A percentile compares a stretch with the other conserved stretches of the same genome.
These are phyloP conservation scores for Microtus agrestis DNA, from an alignment of 2,797 vertebrate species.

Conservation along the genomic window DNA sequence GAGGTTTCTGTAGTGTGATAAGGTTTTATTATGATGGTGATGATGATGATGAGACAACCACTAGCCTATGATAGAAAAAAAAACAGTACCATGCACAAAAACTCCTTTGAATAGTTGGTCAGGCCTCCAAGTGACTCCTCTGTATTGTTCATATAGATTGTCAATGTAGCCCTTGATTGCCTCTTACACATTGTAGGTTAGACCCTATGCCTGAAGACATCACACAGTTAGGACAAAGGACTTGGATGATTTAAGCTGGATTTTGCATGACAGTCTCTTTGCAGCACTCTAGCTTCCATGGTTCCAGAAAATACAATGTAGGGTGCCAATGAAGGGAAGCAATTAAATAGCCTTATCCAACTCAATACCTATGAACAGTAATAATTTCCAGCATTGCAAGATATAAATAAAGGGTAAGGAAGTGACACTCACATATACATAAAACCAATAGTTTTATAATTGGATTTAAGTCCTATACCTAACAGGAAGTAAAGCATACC, in stretches of 20 bases:
- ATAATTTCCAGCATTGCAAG: not conserved
- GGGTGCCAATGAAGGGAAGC: not conserved
- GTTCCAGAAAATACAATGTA: not conserved
- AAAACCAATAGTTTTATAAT: not conserved
- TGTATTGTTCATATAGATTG: not conserved
- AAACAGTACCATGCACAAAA: not conserved
- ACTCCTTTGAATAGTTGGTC: not conserved
- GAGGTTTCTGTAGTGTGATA: not conserved
- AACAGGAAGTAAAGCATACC: not conserved
- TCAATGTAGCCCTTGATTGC: not conserved
- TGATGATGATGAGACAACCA: too few species aligned
- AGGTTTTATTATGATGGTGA: too few species aligned
- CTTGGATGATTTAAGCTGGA: not conserved
- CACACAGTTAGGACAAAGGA: not conserved
- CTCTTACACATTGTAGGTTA: not conserved
- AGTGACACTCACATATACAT: not conserved
- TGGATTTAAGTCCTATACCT: not conserved
- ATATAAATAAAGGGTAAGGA: too few species aligned
- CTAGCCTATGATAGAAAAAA: not conserved
- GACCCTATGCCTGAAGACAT: not conserved
- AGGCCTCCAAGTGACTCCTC: not conserved
- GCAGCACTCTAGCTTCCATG: not conserved
- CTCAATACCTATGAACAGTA: not conserved
- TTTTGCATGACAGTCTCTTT: not conserved
- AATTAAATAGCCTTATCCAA: not conserved